Evolutionary conservation across 2,113 vertebrate species (phyloP).

Genomic region (Henicopernis longicauda): DNA sequence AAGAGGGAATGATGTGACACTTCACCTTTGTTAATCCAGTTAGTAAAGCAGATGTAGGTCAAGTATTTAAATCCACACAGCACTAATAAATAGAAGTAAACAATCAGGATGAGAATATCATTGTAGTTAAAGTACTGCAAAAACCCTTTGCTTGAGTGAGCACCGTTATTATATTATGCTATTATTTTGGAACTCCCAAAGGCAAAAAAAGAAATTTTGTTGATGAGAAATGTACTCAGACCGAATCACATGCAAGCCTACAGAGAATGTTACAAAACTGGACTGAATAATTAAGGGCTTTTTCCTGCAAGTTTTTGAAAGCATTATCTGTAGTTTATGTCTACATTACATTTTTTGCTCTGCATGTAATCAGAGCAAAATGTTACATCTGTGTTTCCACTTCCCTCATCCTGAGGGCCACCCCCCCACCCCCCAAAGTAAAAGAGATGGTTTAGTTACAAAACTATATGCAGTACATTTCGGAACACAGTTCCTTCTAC

Average conservation of each 20-base stretch:
- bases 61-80: constrained; percentile 49
- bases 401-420: background rate
- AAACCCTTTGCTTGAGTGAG: constrained; percentile 11
- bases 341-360: background rate
- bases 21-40: constrained; percentile 22
- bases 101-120: background rate
- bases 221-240: constrained; percentile 25
- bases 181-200: constrained; percentile 1
- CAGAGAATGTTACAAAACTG: background rate
- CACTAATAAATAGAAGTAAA: constrained; percentile 51
- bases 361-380: background rate
- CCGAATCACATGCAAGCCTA: background rate
- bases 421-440: background rate
- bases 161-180: constrained; percentile 9
- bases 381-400: background rate
- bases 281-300: background rate
- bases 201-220: background rate
- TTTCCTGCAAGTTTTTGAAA: background rate
- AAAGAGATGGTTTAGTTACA: constrained; percentile 12
- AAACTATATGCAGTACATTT: constrained; percentile 16
- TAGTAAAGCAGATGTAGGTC: constrained; percentile 29
- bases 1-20: background rate
- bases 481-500: constrained; percentile 24
- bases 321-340: background rate
- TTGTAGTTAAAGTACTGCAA: constrained; percentile 18